A percentile compares a stretch with the other conserved stretches of the same genome.
Conservation (phyloP, 53 echinoderm and acorn worm species). For the Crossaster papposus region DNA sequence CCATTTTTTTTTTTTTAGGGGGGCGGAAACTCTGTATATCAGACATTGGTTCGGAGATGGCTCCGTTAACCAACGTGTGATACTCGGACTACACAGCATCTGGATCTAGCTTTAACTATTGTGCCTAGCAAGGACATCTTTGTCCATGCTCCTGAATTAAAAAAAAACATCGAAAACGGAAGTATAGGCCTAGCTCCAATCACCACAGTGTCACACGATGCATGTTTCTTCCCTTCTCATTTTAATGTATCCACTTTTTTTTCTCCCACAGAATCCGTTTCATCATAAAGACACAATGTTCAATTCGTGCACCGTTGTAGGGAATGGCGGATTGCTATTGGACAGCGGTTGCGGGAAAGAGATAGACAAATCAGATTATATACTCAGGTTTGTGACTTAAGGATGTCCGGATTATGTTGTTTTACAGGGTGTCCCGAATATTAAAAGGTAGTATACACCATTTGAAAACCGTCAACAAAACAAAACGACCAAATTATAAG, state of each 20-base stretch:
- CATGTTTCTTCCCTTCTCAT: not conserved
- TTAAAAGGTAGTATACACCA: no score
- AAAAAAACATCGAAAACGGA: not conserved
- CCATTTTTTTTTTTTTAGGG: no score
- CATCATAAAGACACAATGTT: not conserved
- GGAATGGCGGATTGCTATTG: not conserved
- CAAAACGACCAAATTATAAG: no score
- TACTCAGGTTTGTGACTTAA: not conserved
- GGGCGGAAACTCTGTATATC: no score
- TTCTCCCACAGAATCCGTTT: not conserved
- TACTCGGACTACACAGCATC: no score
- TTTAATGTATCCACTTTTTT: not conserved
- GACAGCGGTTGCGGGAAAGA: constrained; percentile 29
- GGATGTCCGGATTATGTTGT: not conserved
- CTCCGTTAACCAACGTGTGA: no score
- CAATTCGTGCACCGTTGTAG: constrained; percentile 25
- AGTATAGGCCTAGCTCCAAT: not conserved
- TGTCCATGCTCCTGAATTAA: no score
- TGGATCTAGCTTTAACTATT: no score
- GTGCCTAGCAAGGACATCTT: no score
- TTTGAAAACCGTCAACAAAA: no score
- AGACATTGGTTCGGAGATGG: no score
- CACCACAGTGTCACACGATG: not conserved
- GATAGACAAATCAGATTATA: constrained; percentile 23
- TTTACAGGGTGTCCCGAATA: no score